These are phyloP conservation scores for Cyrtorhinus lividipennis DNA, from an alignment of 1,140 invertebrate genomes.

Conservation along the genomic window DNA sequence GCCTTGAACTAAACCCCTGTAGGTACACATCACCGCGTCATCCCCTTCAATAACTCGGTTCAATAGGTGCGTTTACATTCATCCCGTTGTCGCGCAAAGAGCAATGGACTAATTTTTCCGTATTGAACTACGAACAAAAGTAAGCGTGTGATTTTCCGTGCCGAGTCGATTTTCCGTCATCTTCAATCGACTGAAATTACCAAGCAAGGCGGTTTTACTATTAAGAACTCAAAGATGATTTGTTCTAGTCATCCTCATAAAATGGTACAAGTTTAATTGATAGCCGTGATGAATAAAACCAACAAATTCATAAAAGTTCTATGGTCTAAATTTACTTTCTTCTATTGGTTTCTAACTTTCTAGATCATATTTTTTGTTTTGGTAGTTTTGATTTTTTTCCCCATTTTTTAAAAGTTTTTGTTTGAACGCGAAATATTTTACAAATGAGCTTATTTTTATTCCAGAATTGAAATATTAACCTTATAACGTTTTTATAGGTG, in stretches of 20 bases:
- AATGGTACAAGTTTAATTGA: background rate
- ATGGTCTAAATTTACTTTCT: background rate
- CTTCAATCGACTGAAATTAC: too few species aligned
- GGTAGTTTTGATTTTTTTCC: background rate
- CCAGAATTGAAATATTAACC: background rate
- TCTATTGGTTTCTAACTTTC: background rate
- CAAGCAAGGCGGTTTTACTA: background rate
- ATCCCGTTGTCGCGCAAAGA: too few species aligned
- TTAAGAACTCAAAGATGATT: background rate
- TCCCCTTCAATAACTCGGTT: too few species aligned
- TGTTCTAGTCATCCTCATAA: background rate
- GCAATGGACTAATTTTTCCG: too few species aligned
- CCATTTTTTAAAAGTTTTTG: background rate
- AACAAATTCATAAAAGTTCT: background rate
- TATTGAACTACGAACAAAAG: too few species aligned
- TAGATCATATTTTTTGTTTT: background rate
- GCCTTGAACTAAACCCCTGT: too few species aligned
- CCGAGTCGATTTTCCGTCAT: too few species aligned
- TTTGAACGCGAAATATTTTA: background rate
- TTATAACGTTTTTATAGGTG: background rate
- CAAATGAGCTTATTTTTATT: constrained; percentile 4
- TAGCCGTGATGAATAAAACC: background rate
- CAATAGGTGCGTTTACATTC: too few species aligned
- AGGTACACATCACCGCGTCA: too few species aligned
- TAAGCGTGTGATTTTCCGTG: too few species aligned